A percentile compares a stretch with the other conserved stretches of the same genome.
Conservation (phyloP, 2,888 invertebrate species). For the Drosophila vallismaia region DNA sequence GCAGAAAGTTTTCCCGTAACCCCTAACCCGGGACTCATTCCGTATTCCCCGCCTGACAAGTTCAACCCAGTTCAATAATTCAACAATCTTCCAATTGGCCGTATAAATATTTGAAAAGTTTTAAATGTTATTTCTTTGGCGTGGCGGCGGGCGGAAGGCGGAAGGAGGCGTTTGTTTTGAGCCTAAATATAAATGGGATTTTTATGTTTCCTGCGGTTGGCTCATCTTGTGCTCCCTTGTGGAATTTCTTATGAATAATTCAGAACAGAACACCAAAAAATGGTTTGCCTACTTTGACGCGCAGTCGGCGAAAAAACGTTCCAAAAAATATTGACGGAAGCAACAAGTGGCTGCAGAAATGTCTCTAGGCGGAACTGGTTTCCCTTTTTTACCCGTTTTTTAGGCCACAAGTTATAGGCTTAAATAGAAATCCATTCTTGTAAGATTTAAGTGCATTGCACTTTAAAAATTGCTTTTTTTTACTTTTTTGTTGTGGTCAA, state of each 20-base stretch:
- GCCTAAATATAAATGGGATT: constrained; percentile 50
- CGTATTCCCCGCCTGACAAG: constrained; percentile 6
- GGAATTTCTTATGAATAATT: constrained; percentile 65
- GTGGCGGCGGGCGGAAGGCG: neutral
- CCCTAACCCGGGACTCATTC: constrained; percentile 1
- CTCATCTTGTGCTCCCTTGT: neutral
- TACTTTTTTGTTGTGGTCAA: constrained; percentile 20
- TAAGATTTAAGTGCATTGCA: constrained; percentile 29
- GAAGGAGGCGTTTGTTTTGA: constrained; percentile 24
- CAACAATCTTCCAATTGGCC: constrained; percentile 68
- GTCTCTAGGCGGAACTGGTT: neutral
- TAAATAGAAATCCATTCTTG: constrained; percentile 11
- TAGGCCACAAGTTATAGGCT: constrained; percentile 3
- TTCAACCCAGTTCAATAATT: constrained; percentile 61
- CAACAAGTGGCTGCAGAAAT: constrained; percentile 58
- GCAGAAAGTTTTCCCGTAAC: constrained; percentile 19
- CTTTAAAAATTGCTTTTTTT: constrained; percentile 3
- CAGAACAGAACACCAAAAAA: constrained; percentile 2
- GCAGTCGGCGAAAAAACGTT: constrained; percentile 20
- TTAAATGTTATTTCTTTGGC: constrained; percentile 39
- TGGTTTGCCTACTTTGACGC: constrained; percentile 11
- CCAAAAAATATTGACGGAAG: constrained; percentile 34
- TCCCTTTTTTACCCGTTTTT: neutral
- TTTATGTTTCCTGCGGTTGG: constrained; percentile 40
- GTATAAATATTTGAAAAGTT: constrained; percentile 60